Evolutionary conservation across 2,888 invertebrate species (phyloP), one percentile per base, ranked within the genome.

Genomic region (Mactromeris polynyma): DNA sequence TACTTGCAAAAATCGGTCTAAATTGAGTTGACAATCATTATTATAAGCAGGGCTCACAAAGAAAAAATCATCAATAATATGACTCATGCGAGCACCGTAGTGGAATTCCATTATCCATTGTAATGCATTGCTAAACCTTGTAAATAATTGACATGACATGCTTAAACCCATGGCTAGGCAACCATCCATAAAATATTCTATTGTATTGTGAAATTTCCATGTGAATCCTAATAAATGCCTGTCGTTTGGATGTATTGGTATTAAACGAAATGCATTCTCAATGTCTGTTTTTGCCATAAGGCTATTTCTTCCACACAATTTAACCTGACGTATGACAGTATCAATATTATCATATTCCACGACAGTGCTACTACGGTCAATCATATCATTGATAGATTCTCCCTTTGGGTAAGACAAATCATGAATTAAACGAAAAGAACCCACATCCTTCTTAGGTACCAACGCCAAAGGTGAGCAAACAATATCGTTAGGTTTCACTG

Each of bases 261-360:
- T 73, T 11, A 89, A 0, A 1, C 86, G 58, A 33, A 89, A 89
- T 9, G 86, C 89, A 86, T 89, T 77, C 80, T 83, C 86, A 77
- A 89, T 88, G 69, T 89, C 88, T 36, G 86, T 85, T 81, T 91
- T 89, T 33, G 89, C 86, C 85, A 89, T 86, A 7, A 89, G 42
- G 51, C 51, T 14, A 40, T 80, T 11, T 14, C 78, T 11, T 0
- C 85, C 87, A 36, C 46, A 87, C 9, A 17, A 26, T 84, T 87
- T 85, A 9, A 91, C 89, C 21, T 83, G 46, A 26, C 40, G 6
- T 2, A 88, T 78, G 0, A 89, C 83, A 17, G 46, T 82, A 46
- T 88, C 86, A 81, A 89, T 86, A 26, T 81, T 82, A 38, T 91
- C 89, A 81, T 91, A 88, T 19, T 3, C 0, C 0, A 85, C 86